These are phyloP conservation scores for Phyllotis vaccarum DNA, from an alignment of 2,797 vertebrate genomes.

Conservation along the genomic window DNA sequence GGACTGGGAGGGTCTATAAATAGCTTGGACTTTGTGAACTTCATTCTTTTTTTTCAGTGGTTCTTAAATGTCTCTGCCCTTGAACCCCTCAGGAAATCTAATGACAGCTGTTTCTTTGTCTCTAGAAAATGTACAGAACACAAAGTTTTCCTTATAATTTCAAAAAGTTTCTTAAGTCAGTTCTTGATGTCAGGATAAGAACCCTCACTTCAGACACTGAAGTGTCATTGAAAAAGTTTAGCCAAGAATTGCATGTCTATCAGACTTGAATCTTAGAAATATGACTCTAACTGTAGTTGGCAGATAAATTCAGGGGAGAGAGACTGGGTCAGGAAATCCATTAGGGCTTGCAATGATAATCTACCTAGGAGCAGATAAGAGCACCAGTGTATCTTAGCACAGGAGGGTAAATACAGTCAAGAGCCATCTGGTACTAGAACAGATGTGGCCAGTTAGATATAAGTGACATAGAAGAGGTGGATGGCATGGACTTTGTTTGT, in stretches of 20 bases:
- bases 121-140: conserved; percentile 13
- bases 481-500: background rate
- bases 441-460: conserved; percentile 5
- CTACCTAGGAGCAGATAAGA: background rate
- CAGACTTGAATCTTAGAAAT: conserved; percentile 50
- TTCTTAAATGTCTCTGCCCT: conserved; percentile 48
- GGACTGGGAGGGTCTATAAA: background rate
- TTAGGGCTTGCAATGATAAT: conserved; percentile 43
- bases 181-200: conserved; percentile 46
- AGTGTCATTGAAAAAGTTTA: conserved; percentile 19
- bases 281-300: background rate
- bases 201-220: conserved; percentile 11
- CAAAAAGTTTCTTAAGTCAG: conserved; percentile 23
- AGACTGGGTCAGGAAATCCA: background rate
- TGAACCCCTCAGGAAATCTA: conserved; percentile 8
- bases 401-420: conserved; percentile 27
- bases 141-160: conserved; percentile 48
- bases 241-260: conserved; percentile 14
- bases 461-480: conserved; percentile 5
- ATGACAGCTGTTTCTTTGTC: conserved; percentile 36
- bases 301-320: background rate
- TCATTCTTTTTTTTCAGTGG: background rate
- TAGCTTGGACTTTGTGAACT: conserved; percentile 45
- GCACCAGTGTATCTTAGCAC: background rate
- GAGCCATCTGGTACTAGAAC: conserved; percentile 18